Base-by-base conservation (phyloP, 2,113 vertebrate species). In the Alexandromys fortis region DNA sequence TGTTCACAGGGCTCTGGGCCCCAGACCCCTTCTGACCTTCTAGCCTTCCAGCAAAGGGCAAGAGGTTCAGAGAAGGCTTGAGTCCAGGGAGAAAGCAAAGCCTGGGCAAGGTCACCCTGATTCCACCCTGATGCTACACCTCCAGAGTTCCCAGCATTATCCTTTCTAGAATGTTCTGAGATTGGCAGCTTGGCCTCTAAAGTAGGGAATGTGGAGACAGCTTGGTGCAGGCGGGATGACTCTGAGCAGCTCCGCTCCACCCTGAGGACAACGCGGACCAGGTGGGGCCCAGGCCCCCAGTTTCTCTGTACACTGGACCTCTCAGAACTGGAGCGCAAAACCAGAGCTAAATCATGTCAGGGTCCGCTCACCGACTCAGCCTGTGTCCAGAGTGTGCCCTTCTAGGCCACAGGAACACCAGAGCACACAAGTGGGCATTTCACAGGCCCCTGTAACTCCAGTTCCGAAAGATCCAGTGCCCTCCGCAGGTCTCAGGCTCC, bases 71-170 rank as follows among this genome's bases (percentile, higher is more conserved):
- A n/a, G 10, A 22, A 86, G 76, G 63, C 11, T 0, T 17, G 19
- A 52, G 17, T 7, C 49, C 67, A 7, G 2, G 12, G 45, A 47
- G 49, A 35, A 28, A 28, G 26, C 68, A 14, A 52, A 10, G 4
- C 13, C 2, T 2, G 33, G 12, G 38, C 10, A 19, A 68, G 83
- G 2, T 0, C 16, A 0, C 70, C 12, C 28, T 7, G 33, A 14
- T 4, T 7, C 85, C 17, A 0, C 30, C 19, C 0, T 6, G 19
- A 0, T 22, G 4, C 42, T 1, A 72, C 4, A 19, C 73, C 49
- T 86, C 93, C 68, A 26, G 2, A 47, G 12, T 12, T 17, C 82
- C 78, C 16, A 4, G 38, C 5, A 0, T 2, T 1, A 8, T 14
- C 72, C 55, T 63, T 88, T 85, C 88, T n/a, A 65, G 86, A 81